Conservation (phyloP, 2,113 vertebrate genomes). For the Ailuropoda melanoleuca region DNA sequence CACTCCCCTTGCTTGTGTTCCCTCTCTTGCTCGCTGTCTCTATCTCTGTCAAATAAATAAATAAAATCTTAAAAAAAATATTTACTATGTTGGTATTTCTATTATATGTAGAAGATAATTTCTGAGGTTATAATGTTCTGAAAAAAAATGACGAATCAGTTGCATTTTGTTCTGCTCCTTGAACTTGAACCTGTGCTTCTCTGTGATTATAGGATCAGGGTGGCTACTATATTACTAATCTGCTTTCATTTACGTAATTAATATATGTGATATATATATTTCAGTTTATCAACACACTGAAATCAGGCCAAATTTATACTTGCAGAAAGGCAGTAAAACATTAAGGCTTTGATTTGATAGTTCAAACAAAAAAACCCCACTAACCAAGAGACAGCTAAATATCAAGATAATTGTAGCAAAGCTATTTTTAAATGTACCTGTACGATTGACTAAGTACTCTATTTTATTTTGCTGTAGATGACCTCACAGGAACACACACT, state of each 20-base stretch:
- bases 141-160: neutral
- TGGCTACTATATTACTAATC: neutral
- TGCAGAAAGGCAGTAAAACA: neutral
- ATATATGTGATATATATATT: neutral
- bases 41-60: too few relatives aligned
- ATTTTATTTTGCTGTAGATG: neutral
- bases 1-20: too few relatives aligned
- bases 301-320: constrained; percentile 22
- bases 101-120: neutral
- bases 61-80: too few relatives aligned
- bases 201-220: neutral
- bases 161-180: neutral
- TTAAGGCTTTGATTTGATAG: neutral
- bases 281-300: constrained; percentile 4
- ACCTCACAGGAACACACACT: neutral
- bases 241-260: constrained; percentile 22
- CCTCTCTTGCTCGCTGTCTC: too few relatives aligned
- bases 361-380: neutral
- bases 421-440: constrained; percentile 1
- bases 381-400: neutral
- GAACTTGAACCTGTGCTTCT: constrained; percentile 26
- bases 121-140: neutral
- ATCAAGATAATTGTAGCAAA: constrained; percentile 29
- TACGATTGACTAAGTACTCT: neutral
- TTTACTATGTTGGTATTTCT: neutral